These are phyloP conservation scores for Microhierax caerulescens DNA, from an alignment of 2,797 vertebrate species.

Conservation along the genomic window DNA sequence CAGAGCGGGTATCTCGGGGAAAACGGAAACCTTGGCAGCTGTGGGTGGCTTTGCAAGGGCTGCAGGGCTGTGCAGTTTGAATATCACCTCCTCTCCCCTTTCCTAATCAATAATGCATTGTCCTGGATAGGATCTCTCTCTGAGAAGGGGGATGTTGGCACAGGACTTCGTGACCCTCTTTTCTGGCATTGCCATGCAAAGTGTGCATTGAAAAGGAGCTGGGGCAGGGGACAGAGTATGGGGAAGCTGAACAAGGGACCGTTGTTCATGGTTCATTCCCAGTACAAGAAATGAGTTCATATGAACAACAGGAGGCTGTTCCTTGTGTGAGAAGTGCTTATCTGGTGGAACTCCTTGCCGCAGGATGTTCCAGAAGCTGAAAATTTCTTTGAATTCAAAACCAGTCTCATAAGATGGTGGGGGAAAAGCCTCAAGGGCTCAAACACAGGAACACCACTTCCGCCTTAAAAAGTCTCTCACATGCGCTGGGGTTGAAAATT, in stretches of 20 bases:
- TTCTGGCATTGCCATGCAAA: background rate
- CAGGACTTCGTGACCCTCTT: background rate
- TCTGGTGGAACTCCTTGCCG: background rate
- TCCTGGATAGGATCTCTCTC: background rate
- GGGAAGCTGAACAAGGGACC: slow-evolving; percentile 1
- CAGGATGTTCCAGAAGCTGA: background rate
- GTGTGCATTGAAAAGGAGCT: background rate
- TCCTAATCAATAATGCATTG: background rate
- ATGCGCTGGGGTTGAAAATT: fast-evolving
- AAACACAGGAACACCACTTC: fast-evolving
- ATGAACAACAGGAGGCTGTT: background rate
- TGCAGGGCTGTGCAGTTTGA: background rate
- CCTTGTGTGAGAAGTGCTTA: fast-evolving
- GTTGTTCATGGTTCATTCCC: background rate
- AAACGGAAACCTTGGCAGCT: background rate
- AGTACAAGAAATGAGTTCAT: background rate
- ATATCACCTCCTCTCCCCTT: background rate
- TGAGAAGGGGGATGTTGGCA: background rate
- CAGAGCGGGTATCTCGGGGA: fast-evolving
- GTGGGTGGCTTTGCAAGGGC: background rate
- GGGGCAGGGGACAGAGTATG: background rate
- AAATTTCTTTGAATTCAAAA: background rate
- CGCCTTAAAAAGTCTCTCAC: background rate
- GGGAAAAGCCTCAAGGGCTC: background rate
- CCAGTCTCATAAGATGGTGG: background rate